Evolutionary conservation across 2,113 vertebrate genomes (phyloP).

Genomic region (Crotalus helleri): DNA sequence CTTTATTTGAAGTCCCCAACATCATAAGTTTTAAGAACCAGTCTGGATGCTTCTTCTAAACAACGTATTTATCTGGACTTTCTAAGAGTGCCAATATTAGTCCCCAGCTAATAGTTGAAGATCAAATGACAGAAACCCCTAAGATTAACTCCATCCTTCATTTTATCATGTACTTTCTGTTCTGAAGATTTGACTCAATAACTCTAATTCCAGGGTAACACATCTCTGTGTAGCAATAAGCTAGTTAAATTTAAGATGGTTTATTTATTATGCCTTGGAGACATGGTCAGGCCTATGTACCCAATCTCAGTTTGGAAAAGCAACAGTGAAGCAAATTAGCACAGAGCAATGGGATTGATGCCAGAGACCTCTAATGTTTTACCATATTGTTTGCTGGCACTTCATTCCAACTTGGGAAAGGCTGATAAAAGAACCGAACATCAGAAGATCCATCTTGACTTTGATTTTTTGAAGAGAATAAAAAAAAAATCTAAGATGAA

Average conservation of each 20-base stretch:
- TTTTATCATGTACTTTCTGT: neutral
- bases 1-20: neutral
- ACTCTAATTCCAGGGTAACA: rapidly evolving
- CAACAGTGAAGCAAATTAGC: neutral
- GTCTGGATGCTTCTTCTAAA: neutral
- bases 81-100: neutral
- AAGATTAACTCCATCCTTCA: neutral
- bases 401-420: neutral
- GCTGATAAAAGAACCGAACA: neutral
- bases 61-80: neutral
- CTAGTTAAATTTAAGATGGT: neutral
- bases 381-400: neutral
- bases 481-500: constrained; percentile 14
- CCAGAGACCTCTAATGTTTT: neutral
- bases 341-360: neutral
- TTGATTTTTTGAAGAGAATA: neutral
- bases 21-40: neutral
- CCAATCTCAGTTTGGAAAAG: neutral
- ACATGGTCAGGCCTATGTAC: neutral
- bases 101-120: neutral
- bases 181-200: neutral
- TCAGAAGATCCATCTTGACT: constrained; percentile 11
- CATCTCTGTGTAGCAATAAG: neutral
- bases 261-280: constrained; percentile 6
- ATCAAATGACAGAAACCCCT: neutral